Percentiles rank a stretch among this genome's conserved stretches.
These are phyloP conservation scores for Synanthedon tipuliformis DNA, from an alignment of 2,888 invertebrate genomes.

Conservation along the genomic window DNA sequence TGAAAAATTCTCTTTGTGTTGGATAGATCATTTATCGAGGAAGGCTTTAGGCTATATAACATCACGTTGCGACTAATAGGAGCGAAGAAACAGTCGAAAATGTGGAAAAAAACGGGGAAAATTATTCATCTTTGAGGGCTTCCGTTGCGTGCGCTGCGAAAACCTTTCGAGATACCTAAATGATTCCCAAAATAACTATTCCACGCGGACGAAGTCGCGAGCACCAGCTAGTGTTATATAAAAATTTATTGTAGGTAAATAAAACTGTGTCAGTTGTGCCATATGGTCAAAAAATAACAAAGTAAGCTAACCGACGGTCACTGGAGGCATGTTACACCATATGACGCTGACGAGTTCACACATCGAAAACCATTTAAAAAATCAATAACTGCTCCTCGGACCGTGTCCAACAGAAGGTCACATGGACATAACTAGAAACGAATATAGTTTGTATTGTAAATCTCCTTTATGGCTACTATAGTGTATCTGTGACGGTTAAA, in stretches of 20 bases:
- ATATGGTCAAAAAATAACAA: constrained; percentile 22
- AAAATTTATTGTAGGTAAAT: constrained; percentile 5
- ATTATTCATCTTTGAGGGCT: too few relatives aligned
- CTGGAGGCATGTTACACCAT: constrained; percentile 54
- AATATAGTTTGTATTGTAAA: constrained; percentile 62
- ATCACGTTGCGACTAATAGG: too few relatives aligned
- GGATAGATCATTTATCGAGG: too few relatives aligned
- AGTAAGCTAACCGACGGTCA: constrained; percentile 27
- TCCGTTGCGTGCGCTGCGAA: too few relatives aligned
- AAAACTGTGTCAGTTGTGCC: constrained; percentile 35
- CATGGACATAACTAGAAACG: constrained; percentile 58
- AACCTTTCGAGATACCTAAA: too few relatives aligned
- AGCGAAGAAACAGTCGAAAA: too few relatives aligned
- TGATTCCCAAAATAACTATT: too few relatives aligned
- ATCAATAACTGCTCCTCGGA: constrained; percentile 47
- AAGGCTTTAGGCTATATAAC: too few relatives aligned
- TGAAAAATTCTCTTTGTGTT: too few relatives aligned
- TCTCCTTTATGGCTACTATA: constrained; percentile 60
- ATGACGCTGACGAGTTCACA: constrained; percentile 38
- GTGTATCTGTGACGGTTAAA: constrained; percentile 59
- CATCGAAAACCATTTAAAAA: constrained; percentile 39
- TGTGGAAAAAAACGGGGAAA: too few relatives aligned
- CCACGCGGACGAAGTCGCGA: too few relatives aligned
- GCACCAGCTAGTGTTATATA: too few relatives aligned
- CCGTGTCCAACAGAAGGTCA: constrained; percentile 56